Evolutionary conservation across 2,888 invertebrate species (phyloP), one percentile per base, ranked within the genome.

Genomic region (Tuta absoluta): DNA sequence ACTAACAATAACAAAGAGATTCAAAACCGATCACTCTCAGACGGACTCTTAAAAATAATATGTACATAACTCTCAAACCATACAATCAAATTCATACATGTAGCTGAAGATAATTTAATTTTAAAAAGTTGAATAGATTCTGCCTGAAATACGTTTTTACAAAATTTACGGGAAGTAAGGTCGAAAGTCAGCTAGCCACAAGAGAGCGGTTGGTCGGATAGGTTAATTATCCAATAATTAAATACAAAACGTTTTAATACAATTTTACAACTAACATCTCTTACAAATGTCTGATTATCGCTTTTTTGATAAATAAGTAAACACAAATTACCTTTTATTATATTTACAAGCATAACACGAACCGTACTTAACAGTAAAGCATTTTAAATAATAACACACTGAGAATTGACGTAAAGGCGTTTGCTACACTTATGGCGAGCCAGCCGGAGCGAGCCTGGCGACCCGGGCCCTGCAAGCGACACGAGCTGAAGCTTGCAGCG

Each of bases 301-400:
- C 79, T 84, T 84, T 86, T 84, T 89, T 75, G 88, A 91, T 91
- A 91, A 91, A 90, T 91, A 91, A 90, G 88, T 89, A 89, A 89
- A 91, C 87, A 89, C 84, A 85, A 85, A 69, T 72, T 72, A 71
- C 71, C 75, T 81, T 82, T 84, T 82, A 86, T 85, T 86, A 89
- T 91, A 91, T 91, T 89, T 91, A 91, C 91, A 91, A 90, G 91
- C 91, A 85, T 88, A 90, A 89, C 87, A 85, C 83, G 84, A 87
- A 86, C 79, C 84, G 80, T 86, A 87, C 89, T 88, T 86, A 84
- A 86, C 79, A 86, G 76, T 89, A 84, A 91, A 91, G 91, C 91
- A 83, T 89, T 84, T 88, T 91, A 90, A 91, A 91, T 90, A 86
- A 89, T 90, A 89, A 91, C 90, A 91, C 91, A 91, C 91, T 90